Percentiles rank a stretch among this genome's conserved stretches.
Conservation (phyloP, 2,888 invertebrate species). For the Pollenia griseotomentosa region DNA sequence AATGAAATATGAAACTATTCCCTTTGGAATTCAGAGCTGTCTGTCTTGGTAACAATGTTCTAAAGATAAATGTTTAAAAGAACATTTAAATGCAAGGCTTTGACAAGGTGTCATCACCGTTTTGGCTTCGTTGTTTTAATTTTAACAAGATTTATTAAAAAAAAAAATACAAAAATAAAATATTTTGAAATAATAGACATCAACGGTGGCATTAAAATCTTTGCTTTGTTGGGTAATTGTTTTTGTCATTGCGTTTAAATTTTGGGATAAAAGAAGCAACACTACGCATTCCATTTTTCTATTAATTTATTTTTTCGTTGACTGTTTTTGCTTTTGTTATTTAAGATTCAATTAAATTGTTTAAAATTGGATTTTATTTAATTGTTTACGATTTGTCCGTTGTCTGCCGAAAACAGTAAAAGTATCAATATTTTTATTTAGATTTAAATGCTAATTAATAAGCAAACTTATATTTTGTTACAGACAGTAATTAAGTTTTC, state of each 20-base stretch:
- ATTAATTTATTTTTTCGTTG: not conserved
- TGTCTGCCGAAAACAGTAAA: not conserved
- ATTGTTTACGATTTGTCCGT: not conserved
- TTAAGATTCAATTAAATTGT: not conserved
- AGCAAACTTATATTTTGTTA: too few relatives aligned
- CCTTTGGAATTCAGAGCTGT: slow-evolving; percentile 25
- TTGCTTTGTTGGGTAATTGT: not conserved
- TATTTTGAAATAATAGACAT: slow-evolving; percentile 8
- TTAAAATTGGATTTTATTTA: too few relatives aligned
- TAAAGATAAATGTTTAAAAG: not conserved
- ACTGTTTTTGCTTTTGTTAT: not conserved
- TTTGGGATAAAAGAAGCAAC: not conserved
- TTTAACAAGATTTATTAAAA: slow-evolving; percentile 45
- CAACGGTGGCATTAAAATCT: not conserved
- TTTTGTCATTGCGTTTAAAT: not conserved
- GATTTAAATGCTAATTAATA: too few relatives aligned
- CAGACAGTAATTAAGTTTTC: too few relatives aligned
- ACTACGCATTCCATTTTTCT: not conserved
- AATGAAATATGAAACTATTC: slow-evolving; percentile 32
- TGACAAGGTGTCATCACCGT: not conserved
- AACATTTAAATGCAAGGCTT: not conserved
- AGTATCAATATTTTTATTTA: not conserved
- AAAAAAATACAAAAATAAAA: slow-evolving; percentile 1
- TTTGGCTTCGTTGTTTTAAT: not conserved
- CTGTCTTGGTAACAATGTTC: slow-evolving; percentile 4